phyloP scores from a whole-genome alignment of 2,797 vertebrate genomes.

The Thaleichthys pacificus region DNA sequence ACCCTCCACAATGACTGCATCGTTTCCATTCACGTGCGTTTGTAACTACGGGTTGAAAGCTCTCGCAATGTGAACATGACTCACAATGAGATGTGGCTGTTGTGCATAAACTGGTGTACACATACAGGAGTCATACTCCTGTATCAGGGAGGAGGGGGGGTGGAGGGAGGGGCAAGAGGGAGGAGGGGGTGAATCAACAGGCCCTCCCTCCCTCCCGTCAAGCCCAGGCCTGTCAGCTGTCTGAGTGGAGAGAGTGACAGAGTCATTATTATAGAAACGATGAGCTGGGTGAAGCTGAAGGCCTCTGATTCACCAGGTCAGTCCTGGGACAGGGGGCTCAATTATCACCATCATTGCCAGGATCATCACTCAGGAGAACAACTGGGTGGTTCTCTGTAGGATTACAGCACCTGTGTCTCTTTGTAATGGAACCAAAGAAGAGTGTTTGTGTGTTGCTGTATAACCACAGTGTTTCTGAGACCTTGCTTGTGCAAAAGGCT shows the following conservation, averaged over 20 bases:
- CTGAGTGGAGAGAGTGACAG: slow-evolving; percentile 6
- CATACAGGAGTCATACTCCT: background rate
- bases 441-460: background rate
- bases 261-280: background rate
- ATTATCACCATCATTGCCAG: slow-evolving; percentile 12
- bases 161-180: too few species aligned
- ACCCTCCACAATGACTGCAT: background rate
- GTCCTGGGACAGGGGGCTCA: slow-evolving; percentile 9
- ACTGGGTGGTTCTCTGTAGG: background rate
- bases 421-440: background rate
- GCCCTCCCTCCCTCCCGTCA: background rate
- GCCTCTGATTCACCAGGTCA: slow-evolving; percentile 26
- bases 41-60: background rate
- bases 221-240: slow-evolving; percentile 4
- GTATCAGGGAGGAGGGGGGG: background rate
- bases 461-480: background rate
- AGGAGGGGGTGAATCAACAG: slow-evolving; percentile 15
- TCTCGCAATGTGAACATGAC: background rate
- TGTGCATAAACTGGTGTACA: background rate
- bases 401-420: slow-evolving; percentile 3
- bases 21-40: background rate
- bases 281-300: slow-evolving; percentile 12
- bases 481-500: too few species aligned
- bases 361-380: slow-evolving; percentile 2
- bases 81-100: background rate